phyloP scores from a whole-genome alignment of 2,113 vertebrate genomes.

The Triplophysa siluroides region DNA sequence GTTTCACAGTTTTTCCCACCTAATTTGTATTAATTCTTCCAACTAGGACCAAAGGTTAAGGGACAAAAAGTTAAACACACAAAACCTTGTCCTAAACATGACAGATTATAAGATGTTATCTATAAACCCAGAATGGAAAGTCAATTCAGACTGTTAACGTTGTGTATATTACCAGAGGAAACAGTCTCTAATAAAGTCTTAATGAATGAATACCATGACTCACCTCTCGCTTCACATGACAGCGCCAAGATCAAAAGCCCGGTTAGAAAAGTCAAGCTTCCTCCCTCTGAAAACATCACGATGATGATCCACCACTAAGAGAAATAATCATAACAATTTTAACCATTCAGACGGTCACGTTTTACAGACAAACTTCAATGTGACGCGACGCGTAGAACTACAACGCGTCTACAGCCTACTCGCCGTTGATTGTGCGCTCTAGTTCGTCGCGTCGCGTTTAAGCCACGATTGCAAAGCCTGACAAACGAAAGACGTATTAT shows the following conservation, averaged over 20 bases:
- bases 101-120: neutral
- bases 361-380: neutral
- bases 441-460: neutral
- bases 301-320: neutral
- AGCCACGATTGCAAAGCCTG: neutral
- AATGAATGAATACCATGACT: constrained; percentile 25
- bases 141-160: neutral
- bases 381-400: neutral
- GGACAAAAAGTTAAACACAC: neutral
- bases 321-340: neutral
- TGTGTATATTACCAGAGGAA: neutral
- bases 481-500: neutral
- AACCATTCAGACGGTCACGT: neutral
- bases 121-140: neutral
- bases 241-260: constrained; percentile 46
- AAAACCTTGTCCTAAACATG: neutral
- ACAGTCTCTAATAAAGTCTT: neutral
- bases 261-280: constrained; percentile 22
- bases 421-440: neutral
- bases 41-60: neutral
- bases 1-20: no score
- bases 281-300: constrained; percentile 39
- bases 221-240: constrained; percentile 56
- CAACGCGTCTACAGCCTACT: neutral
- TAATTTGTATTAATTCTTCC: no score